phyloP scores from a whole-genome alignment of 2,797 vertebrate species.

The Helostoma temminkii region DNA sequence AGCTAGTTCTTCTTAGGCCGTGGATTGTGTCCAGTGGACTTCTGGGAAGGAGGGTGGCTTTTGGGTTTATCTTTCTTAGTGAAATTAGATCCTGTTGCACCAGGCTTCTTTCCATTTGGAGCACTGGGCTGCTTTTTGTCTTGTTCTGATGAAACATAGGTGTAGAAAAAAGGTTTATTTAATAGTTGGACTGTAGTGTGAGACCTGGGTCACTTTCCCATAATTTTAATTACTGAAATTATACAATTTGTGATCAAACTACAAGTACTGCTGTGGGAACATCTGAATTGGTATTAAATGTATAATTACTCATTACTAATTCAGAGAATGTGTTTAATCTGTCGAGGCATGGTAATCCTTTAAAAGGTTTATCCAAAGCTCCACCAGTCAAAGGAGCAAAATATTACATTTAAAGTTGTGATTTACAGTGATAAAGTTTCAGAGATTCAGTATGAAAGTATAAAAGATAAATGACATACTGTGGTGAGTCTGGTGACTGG shows the following conservation, averaged over 20 bases:
- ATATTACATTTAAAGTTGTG: too few species aligned
- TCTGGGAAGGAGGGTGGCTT: slow-evolving; percentile 19
- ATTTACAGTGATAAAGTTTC: too few species aligned
- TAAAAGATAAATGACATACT: not conserved
- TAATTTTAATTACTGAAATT: not conserved
- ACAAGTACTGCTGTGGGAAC: not conserved
- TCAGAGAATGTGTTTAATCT: too few species aligned
- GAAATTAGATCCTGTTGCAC: not conserved
- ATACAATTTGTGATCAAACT: not conserved
- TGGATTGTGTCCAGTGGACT: not conserved
- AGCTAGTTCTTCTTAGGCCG: not conserved
- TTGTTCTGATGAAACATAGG: slow-evolving; percentile 23
- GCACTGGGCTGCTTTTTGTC: slow-evolving; percentile 1
- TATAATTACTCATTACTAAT: too few species aligned
- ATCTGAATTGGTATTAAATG: not conserved
- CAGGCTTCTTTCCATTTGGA: slow-evolving; percentile 17
- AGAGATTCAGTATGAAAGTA: not conserved
- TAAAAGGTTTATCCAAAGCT: too few species aligned
- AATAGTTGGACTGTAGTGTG: not conserved
- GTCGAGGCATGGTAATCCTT: too few species aligned
- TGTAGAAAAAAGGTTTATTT: not conserved
- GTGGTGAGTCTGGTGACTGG: not conserved
- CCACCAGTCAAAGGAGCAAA: too few species aligned
- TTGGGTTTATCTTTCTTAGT: slow-evolving; percentile 31
- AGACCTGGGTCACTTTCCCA: not conserved